Base-by-base conservation (phyloP, 2,888 invertebrate genomes). In the Aelia acuminata region DNA sequence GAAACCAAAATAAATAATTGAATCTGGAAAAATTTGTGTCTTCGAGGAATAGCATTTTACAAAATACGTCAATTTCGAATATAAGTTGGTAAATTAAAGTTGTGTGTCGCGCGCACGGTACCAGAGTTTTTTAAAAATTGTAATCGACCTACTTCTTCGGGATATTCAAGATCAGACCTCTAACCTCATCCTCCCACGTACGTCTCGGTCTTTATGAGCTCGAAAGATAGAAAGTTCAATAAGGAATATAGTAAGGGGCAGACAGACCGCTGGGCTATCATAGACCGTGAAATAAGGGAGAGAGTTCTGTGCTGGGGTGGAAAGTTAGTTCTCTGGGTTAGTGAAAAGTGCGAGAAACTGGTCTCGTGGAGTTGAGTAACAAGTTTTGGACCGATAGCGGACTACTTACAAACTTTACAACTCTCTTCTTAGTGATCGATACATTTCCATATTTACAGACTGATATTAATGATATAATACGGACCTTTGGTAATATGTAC, bases 211-310 rank as follows among this genome's bases (percentile, higher is more conserved):
- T 53, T 53, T 53, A 53, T 53, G 10, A n/a, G n/a, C n/a, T 53
- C 53, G 53, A n/a, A 26, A 53, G n/a, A n/a, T 53, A 53, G 63
- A 63, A 31, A 63, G 63, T 13, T 3, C 31, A 63, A 5, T 26
- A 63, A 63, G 13, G 31, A 15, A 63, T 15, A 31, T 26, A 63
- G n/a, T 31, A 31, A 63, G 63, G 18, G 31, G 15, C 53, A 53
- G 63, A 31, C 15, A 15, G 26, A 63, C 63, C n/a, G 26, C 31
- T 15, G 15, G 15, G 3, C 31, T 63, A 31, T 63, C 63, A 63
- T 63, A 63, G 31, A 63, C 63, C 63, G 63, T 63, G 63, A 63
- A 63, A 63, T 63, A 63, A 63, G 15, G 31, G 63, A 63, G 63
- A 63, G 63, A 63, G 63, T 63, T 4, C 4, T 4, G n/a, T n/a